Conservation (phyloP, 2,888 invertebrate species). For the Nebria brevicollis region DNA sequence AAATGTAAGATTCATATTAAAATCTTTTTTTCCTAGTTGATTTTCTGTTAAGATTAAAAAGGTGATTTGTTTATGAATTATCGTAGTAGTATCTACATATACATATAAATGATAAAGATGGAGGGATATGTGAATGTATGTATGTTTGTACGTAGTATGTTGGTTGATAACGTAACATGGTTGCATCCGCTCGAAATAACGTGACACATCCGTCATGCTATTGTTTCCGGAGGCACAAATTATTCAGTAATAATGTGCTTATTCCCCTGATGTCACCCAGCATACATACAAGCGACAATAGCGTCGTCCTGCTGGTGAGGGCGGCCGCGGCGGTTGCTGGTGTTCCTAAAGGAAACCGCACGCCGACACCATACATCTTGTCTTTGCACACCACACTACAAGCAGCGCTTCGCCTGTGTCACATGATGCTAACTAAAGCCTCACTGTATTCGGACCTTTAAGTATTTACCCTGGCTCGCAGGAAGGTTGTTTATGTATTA, state of each 20-base stretch:
- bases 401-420: background rate
- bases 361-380: slow-evolving; percentile 18
- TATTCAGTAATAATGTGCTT: slow-evolving; percentile 16
- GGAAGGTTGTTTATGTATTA: background rate
- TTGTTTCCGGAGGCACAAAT: slow-evolving; percentile 17
- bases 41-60: no score
- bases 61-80: no score
- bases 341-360: slow-evolving; percentile 13
- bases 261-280: slow-evolving; percentile 6
- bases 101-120: no score
- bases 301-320: background rate
- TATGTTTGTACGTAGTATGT: background rate
- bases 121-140: no score
- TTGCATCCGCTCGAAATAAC: slow-evolving; percentile 18
- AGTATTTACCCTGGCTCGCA: background rate
- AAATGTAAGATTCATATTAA: no score
- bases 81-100: no score
- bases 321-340: background rate
- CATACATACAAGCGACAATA: slow-evolving; percentile 13
- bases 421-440: background rate
- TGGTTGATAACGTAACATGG: background rate
- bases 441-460: background rate
- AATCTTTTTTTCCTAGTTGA: no score
- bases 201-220: slow-evolving; percentile 20
- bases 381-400: background rate